phyloP scores from a whole-genome alignment of 92 coral and sea anemone species.

The Muricea muricata region DNA sequence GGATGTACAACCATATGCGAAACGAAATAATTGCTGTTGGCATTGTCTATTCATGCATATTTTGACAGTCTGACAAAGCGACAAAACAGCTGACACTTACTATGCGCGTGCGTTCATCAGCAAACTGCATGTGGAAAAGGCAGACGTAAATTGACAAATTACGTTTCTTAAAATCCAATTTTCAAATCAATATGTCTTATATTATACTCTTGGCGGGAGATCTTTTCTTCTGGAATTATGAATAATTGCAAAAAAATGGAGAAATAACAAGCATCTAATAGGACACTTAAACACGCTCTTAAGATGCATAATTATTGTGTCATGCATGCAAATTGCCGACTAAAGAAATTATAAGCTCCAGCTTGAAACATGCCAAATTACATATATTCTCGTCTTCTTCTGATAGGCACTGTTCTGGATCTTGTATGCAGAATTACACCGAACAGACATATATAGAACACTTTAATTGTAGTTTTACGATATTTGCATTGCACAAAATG shows the following conservation, averaged over 20 bases:
- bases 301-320: neutral
- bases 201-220: conserved; percentile 15
- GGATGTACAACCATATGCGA: neutral
- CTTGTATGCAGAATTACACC: too few relatives aligned
- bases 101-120: neutral
- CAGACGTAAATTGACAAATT: neutral
- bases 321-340: neutral
- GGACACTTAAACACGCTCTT: conserved; percentile 32
- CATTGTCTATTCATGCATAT: conserved; percentile 19
- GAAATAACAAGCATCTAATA: conserved; percentile 35
- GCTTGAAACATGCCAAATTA: neutral
- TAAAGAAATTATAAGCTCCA: neutral
- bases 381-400: neutral
- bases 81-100: conserved; percentile 20
- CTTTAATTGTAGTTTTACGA: neutral
- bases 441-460: neutral
- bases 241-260: conserved; percentile 31
- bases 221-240: conserved; percentile 12
- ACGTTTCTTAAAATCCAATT: neutral
- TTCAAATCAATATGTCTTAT: neutral
- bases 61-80: neutral
- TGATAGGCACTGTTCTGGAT: too few relatives aligned
- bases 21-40: neutral
- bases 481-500: neutral
- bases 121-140: neutral